phyloP scores from a whole-genome alignment of 2,797 vertebrate species.

The Lagodon rhomboides region DNA sequence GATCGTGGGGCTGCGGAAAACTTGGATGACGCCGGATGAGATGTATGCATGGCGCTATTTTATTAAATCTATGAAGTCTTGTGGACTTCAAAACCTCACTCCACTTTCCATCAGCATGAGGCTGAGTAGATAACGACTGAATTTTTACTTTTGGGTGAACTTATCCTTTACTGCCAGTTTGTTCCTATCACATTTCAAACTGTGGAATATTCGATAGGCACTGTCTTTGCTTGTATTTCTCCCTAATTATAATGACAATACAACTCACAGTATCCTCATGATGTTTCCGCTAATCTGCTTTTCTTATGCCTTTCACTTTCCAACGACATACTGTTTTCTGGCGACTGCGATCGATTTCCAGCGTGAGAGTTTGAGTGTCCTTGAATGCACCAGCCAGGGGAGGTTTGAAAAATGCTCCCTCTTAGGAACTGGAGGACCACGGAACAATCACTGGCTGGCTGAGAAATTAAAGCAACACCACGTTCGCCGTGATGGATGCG shows the following conservation, averaged over 20 bases:
- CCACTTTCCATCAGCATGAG: too few relatives aligned
- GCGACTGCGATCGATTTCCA: slow-evolving; percentile 15
- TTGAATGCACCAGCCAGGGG: slow-evolving; percentile 21
- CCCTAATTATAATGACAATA: not conserved
- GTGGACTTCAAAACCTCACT: too few relatives aligned
- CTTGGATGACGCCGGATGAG: too few relatives aligned
- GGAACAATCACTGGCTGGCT: not conserved
- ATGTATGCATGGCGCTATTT: too few relatives aligned
- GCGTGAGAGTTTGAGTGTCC: not conserved
- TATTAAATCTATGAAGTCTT: too few relatives aligned
- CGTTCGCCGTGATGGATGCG: slow-evolving; percentile 21
- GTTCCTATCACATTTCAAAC: not conserved
- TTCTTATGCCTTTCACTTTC: not conserved
- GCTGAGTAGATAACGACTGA: too few relatives aligned
- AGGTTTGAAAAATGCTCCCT: slow-evolving; percentile 14
- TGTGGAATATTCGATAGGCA: not conserved
- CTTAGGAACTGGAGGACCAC: not conserved
- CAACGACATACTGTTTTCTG: slow-evolving; percentile 18
- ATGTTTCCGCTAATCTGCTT: not conserved
- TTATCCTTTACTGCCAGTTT: too few relatives aligned
- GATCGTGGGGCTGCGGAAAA: too few relatives aligned
- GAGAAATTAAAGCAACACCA: not conserved
- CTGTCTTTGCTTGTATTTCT: not conserved
- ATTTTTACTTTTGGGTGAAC: too few relatives aligned
- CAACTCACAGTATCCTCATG: not conserved